Evolutionary conservation across 2,797 vertebrate species (phyloP).

Genomic region (Phalloptychus januarius): DNA sequence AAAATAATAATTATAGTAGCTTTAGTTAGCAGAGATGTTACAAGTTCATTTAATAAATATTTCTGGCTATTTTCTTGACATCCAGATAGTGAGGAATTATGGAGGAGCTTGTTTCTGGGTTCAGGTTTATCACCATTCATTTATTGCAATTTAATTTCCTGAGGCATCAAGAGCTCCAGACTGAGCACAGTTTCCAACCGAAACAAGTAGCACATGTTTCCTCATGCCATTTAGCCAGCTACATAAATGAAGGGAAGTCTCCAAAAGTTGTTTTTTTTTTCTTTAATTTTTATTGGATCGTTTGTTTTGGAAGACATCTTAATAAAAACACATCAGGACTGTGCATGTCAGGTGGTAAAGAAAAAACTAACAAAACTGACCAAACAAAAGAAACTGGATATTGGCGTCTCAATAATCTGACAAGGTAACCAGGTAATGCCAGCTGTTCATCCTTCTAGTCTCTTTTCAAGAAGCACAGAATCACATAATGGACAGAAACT

Average conservation of each 20-base stretch:
- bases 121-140: neutral
- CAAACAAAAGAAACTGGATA: neutral
- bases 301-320: neutral
- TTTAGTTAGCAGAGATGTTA: neutral
- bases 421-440: neutral
- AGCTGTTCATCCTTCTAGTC: neutral
- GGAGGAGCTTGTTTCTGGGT: neutral
- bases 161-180: neutral
- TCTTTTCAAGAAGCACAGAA: neutral
- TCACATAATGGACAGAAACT: neutral
- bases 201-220: neutral
- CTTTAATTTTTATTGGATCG: neutral
- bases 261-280: neutral
- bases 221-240: neutral
- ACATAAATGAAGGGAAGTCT: neutral
- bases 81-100: neutral
- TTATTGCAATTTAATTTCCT: neutral
- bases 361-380: neutral
- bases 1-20: neutral
- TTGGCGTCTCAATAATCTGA: neutral
- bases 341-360: neutral
- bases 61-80: neutral
- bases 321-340: neutral
- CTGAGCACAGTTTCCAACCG: neutral
- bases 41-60: neutral